Evolutionary conservation across 2,888 invertebrate species (phyloP), one percentile per base, ranked within the genome.

Genomic region (Carabus problematicus): DNA sequence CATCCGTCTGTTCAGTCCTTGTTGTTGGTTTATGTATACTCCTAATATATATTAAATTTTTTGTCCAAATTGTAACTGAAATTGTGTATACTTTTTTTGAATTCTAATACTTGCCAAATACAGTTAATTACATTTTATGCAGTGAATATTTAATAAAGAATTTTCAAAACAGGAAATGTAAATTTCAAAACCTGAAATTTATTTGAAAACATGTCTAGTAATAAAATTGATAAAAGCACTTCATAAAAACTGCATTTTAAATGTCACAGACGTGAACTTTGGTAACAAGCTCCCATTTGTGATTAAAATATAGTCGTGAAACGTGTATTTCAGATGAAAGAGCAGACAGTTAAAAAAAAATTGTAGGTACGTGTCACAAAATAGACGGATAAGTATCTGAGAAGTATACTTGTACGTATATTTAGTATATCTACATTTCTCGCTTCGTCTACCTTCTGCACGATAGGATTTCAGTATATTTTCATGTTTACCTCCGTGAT

Each of bases 261-360:
- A 60, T 60, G 60, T 60, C 60, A 60, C 19, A 43, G 60, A 45
- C 43, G 45, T 60, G 60, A 60, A 60, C 60, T 60, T 60, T 60
- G 60, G 43, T 60, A 60, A 60, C 60, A 29, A 43, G 43, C 43
- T 61, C 47, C n/a, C 61, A 61, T 47, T 61, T 61, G 45, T 61
- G 61, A 61, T 61, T 61, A 56, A n/a, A 61, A 39, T 61, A 49
- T 29, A 49, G 49, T 47, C 47, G 47, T 47, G 61, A 61, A 40
- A 61, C 61, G 49, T 29, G 61, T 61, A 49, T 61, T 61, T 7
- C 49, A 47, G 40, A 41, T 39, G 56, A 56, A 56, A 56, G 56
- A 56, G 41, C 61, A 61, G 61, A 61, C 61, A 40, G 45, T 42
- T 41, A 19, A 12, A 43, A 60, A 60, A 60, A 60, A 42, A 42